Evolutionary conservation across 2,797 vertebrate genomes (phyloP).

Genomic region (Cygnus olor): DNA sequence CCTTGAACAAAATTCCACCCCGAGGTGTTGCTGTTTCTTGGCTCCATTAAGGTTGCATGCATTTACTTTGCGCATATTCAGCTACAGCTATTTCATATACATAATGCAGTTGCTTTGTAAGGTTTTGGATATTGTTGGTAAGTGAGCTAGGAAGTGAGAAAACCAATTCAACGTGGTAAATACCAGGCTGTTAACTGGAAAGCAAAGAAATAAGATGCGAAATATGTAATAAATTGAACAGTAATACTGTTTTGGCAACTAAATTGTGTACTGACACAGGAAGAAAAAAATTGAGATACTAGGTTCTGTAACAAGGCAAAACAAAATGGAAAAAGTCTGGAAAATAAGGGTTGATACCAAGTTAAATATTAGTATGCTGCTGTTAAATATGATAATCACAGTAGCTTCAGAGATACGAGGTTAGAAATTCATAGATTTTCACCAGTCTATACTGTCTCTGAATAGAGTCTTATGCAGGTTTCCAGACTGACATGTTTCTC

Average conservation of each 20-base stretch:
- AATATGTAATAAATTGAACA: not conserved
- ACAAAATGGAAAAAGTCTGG: not conserved
- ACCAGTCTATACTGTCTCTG: not conserved
- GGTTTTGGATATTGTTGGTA: not conserved
- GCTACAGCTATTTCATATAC: not conserved
- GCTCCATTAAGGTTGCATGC: not conserved
- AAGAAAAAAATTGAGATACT: not conserved
- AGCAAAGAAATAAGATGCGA: not conserved
- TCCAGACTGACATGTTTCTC: not conserved
- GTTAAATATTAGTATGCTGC: not conserved
- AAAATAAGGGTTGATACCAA: not conserved
- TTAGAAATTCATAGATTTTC: not conserved
- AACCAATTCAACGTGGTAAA: not conserved
- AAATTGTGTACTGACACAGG: not conserved
- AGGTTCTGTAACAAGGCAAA: not conserved
- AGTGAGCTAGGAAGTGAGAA: not conserved
- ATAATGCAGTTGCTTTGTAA: not conserved
- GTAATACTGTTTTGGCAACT: not conserved
- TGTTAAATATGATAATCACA: not conserved
- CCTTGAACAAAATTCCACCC: not conserved
- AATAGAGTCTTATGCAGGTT: not conserved
- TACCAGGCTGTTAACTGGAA: not conserved
- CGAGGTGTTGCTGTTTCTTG: slow-evolving; percentile 12
- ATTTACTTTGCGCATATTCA: not conserved
- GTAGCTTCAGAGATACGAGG: not conserved